Evolutionary conservation across 2,113 vertebrate genomes (phyloP).

Genomic region (Condylura cristata): DNA sequence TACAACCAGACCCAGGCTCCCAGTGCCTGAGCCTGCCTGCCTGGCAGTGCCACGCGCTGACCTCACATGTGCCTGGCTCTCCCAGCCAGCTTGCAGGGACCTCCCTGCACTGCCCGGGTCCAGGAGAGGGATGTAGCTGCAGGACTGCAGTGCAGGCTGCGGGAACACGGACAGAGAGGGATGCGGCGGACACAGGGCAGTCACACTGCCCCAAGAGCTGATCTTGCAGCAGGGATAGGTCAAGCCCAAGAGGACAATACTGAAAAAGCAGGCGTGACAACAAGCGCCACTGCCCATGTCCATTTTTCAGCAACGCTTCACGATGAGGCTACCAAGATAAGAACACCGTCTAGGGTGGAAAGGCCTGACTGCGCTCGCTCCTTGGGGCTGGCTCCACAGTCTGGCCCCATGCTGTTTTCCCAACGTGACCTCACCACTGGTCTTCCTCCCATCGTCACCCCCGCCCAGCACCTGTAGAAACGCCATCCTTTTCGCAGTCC

Average conservation of each 20-base stretch:
- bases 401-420: slow-evolving; percentile 1
- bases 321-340: neutral
- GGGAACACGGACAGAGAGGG: neutral
- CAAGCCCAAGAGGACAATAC: slow-evolving; percentile 30
- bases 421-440: neutral
- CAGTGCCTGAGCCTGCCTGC: neutral
- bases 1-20: neutral
- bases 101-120: neutral
- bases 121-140: neutral
- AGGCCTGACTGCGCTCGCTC: neutral
- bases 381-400: neutral
- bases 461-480: neutral
- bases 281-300: neutral
- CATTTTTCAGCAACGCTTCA: slow-evolving; percentile 34
- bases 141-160: neutral
- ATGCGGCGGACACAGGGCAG: neutral
- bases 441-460: neutral
- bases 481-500: neutral
- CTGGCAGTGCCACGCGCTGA: neutral
- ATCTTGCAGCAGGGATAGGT: neutral
- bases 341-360: neutral
- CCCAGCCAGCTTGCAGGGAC: neutral
- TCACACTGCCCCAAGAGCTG: neutral
- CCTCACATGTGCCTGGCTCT: neutral
- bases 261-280: neutral